A percentile compares a stretch with the other conserved stretches of the same genome.
Conservation (phyloP, 2,797 vertebrate genomes). For the Craterocephalus amniculus region DNA sequence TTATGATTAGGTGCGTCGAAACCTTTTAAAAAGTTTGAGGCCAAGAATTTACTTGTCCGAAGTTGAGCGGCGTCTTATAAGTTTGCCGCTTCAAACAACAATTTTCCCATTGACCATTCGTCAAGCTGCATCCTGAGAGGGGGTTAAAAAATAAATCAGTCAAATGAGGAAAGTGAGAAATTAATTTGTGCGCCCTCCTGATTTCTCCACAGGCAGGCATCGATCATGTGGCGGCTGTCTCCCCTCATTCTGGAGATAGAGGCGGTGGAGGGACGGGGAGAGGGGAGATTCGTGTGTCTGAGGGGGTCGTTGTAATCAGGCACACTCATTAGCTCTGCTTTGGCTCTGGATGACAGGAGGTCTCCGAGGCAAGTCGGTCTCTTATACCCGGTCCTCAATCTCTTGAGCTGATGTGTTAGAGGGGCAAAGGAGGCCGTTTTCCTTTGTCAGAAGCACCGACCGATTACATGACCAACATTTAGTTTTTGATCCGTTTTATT, state of each 20-base stretch:
- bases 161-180: slow-evolving; percentile 85
- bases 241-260: slow-evolving; percentile 75
- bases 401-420: slow-evolving; percentile 66
- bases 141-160: slow-evolving; percentile 76
- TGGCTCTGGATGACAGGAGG: slow-evolving; percentile 80
- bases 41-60: slow-evolving; percentile 7
- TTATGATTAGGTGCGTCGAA: not conserved
- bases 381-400: slow-evolving; percentile 75
- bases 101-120: slow-evolving; percentile 59
- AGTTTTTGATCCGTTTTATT: slow-evolving; percentile 26
- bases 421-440: slow-evolving; percentile 54
- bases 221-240: slow-evolving; percentile 80
- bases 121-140: slow-evolving; percentile 62
- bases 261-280: slow-evolving; percentile 60
- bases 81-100: slow-evolving; percentile 34
- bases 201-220: slow-evolving; percentile 85
- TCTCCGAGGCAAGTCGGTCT: slow-evolving; percentile 73
- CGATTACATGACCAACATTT: slow-evolving; percentile 46
- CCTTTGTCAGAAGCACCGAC: slow-evolving; percentile 50
- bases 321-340: slow-evolving; percentile 80
- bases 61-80: slow-evolving; percentile 24
- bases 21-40: slow-evolving; percentile 33
- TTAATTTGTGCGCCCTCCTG: slow-evolving; percentile 83
- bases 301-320: slow-evolving; percentile 81
- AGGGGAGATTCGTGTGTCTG: slow-evolving; percentile 74